Evolutionary conservation across 1,140 invertebrate genomes (phyloP).

Genomic region (Apis dorsata): DNA sequence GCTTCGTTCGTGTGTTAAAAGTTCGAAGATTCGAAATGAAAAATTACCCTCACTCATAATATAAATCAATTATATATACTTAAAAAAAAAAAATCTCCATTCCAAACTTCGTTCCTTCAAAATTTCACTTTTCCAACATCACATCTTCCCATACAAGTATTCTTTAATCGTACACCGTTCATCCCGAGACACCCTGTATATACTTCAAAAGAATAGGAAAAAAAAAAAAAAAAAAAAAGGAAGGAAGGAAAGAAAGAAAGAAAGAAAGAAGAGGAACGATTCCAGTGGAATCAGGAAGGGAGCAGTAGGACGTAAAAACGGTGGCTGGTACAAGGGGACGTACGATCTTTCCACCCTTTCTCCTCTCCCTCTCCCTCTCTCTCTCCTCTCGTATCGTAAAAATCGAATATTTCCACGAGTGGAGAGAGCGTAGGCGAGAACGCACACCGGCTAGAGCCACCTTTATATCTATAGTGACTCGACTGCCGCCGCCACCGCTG

Average conservation of each 20-base stretch:
- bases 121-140: too few species aligned
- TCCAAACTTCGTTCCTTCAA: too few species aligned
- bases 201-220: too few species aligned
- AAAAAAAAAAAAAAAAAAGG: not conserved
- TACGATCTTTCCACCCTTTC: not conserved
- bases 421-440: slow-evolving; percentile 64
- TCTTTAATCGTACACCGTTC: too few species aligned
- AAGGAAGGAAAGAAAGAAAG: not conserved
- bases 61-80: too few species aligned
- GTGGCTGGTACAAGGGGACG: slow-evolving; percentile 47
- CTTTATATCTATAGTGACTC: slow-evolving; percentile 74
- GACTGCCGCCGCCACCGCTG: slow-evolving; percentile 59
- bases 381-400: slow-evolving; percentile 74
- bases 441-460: slow-evolving; percentile 62
- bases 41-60: too few species aligned
- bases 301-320: slow-evolving; percentile 42
- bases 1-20: too few species aligned
- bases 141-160: too few species aligned
- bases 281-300: slow-evolving; percentile 36
- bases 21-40: too few species aligned
- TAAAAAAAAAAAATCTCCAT: too few species aligned
- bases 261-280: not conserved
- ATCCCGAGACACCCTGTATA: too few species aligned
- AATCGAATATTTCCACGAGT: slow-evolving; percentile 74
- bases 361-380: slow-evolving; percentile 26